Evolutionary conservation across 2,888 invertebrate genomes (phyloP), one percentile per base, ranked within the genome.

Genomic region (Drosophila niveifrons): DNA sequence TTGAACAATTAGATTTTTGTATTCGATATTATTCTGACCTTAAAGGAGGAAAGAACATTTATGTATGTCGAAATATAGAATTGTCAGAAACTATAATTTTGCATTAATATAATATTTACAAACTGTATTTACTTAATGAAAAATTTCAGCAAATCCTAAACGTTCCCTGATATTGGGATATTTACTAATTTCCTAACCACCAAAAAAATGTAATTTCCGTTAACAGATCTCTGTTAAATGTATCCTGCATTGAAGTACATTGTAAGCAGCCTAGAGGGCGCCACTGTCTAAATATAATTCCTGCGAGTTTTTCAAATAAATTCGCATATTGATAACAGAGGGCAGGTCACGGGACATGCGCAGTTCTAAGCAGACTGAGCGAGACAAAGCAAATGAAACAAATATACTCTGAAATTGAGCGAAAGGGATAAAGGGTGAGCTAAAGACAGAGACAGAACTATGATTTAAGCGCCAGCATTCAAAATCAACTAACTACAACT

Each of bases 221-320:
- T 57, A 57, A 47, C 31, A 56, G 10, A 9, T 13, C 8, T 1
- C 10, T 57, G 31, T 9, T 3, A 29, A 29, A 17, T 15, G 8
- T 41, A 17, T 10, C 18, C 29, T 17, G 0, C 23, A 6, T 4
- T 15, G 4, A 6, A 17, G 34, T 31, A 46, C 9, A 39, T 55
- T 53, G 15, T 62, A n/a, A 55, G 62, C 62, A 62, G 17, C 8
- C 10, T 47, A 62, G 61, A 62, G 15, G 61, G 53, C 23, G 61
- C 23, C 3, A 52, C 13, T 15, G 2, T 3, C 1, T 4, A 13
- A 50, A 41, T 11, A 4, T 2, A 9, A 3, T 6, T 3, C 41
- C 52, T 52, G 10, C 28, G 11, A 18, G 18, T 13, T 28, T 23
- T 2, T 8, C 13, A n/a, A n/a, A n/a, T 2, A 3, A 55, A 41